Evolutionary conservation across 2,888 invertebrate species (phyloP).

Genomic region (Druceiella hillmani): DNA sequence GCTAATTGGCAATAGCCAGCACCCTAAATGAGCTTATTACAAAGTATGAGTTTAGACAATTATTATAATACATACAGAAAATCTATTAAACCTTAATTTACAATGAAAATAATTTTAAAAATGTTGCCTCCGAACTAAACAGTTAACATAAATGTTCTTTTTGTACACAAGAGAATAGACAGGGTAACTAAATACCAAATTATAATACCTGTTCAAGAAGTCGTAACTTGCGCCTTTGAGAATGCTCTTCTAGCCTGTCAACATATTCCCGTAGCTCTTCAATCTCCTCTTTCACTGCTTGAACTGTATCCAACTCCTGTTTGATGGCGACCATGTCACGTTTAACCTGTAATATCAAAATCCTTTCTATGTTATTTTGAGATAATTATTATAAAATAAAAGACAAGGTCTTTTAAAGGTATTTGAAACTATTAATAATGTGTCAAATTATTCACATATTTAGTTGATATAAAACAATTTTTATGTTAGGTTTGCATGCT

Average conservation of each 20-base stretch:
- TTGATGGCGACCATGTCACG: conserved; percentile 94
- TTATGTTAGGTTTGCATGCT: no score
- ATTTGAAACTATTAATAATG: no score
- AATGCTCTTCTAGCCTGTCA: conserved; percentile 86
- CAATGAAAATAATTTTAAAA: no score
- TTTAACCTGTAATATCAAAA: conserved; percentile 76
- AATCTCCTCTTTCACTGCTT: conserved; percentile 92
- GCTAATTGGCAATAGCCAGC: no score
- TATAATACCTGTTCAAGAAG: conserved; percentile 82
- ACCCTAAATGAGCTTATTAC: no score
- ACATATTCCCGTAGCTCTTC: conserved; percentile 90
- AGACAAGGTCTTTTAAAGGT: neutral
- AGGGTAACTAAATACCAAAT: conserved; percentile 2
- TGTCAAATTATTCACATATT: no score
- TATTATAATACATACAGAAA: no score
- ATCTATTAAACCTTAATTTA: no score
- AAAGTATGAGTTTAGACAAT: no score
- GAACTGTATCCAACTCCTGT: conserved; percentile 89
- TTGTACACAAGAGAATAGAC: no score
- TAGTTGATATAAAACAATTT: no score
- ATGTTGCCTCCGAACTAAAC: conserved; percentile 6
- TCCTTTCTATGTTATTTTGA: conserved; percentile 24
- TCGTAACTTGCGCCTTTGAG: conserved; percentile 83
- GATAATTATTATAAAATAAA: conserved; percentile 1
- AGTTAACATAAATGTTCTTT: no score